Percentiles rank a stretch among this genome's conserved stretches.
Evolutionary conservation across 2,113 vertebrate genomes (phyloP).

Genomic region (Hippopotamus amphibius): DNA sequence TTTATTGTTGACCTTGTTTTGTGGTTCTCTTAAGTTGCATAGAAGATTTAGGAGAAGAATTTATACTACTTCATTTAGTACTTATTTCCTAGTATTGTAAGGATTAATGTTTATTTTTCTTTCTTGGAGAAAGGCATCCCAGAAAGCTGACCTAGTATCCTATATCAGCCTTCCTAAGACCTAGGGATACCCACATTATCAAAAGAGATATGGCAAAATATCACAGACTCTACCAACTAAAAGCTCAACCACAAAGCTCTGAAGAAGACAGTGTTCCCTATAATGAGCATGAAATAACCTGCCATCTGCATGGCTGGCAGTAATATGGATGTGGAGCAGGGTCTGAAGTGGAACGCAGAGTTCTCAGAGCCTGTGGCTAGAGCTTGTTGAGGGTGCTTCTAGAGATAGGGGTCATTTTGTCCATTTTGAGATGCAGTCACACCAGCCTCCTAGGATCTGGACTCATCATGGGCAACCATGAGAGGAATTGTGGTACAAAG

Average conservation of each 20-base stretch:
- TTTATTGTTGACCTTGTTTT: background rate
- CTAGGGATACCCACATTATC: background rate
- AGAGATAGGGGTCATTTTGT: background rate
- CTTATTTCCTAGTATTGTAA: background rate
- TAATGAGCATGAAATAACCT: background rate
- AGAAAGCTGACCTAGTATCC: background rate
- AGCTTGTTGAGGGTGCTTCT: background rate
- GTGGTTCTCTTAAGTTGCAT: background rate
- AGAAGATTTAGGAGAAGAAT: background rate
- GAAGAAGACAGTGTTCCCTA: background rate
- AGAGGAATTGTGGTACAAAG: background rate
- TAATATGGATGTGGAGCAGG: background rate
- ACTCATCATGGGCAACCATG: background rate
- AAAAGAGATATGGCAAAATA: background rate
- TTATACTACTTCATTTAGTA: background rate
- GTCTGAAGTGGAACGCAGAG: background rate
- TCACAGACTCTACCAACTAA: background rate
- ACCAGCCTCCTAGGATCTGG: background rate
- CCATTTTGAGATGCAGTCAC: background rate
- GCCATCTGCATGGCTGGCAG: background rate
- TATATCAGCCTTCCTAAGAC: background rate
- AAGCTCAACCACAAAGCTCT: background rate
- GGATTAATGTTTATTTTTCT: background rate
- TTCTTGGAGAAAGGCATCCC: background rate
- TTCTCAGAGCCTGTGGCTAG: background rate